Percentiles rank a stretch among this genome's conserved stretches.
Evolutionary conservation across 2,797 vertebrate genomes (phyloP).

Genomic region (Gallinago solitaria): DNA sequence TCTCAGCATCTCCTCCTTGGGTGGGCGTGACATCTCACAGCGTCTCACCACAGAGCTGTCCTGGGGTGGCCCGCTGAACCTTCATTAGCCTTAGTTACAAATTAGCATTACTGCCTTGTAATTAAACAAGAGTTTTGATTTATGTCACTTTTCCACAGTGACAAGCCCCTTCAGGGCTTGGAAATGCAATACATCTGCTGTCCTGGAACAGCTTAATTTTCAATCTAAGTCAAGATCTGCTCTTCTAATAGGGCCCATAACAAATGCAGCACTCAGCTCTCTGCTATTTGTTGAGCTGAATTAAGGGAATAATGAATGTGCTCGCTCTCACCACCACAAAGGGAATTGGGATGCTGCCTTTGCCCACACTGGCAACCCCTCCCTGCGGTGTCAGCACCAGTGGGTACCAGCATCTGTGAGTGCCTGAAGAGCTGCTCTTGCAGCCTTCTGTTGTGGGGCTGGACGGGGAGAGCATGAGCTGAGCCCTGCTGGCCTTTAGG

Average conservation of each 20-base stretch:
- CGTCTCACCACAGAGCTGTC: background rate
- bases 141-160: background rate
- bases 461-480: fast-evolving
- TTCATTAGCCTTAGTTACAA: background rate
- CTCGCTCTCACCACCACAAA: fast-evolving
- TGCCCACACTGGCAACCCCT: background rate
- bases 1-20: background rate
- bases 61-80: fast-evolving
- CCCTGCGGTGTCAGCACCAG: fast-evolving
- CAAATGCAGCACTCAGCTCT: fast-evolving
- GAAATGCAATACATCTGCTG: background rate
- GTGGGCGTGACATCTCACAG: fast-evolving
- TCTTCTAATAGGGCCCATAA: background rate
- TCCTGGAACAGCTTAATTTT: background rate
- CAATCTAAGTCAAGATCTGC: fast-evolving
- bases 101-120: background rate
- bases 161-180: background rate
- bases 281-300: background rate
- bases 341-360: background rate
- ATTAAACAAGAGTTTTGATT: background rate
- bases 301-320: background rate
- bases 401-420: background rate
- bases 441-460: background rate
- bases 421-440: background rate
- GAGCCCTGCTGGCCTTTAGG: background rate